Base-by-base conservation (phyloP, 2,113 vertebrate genomes). In the Austrofundulus limnaeus region DNA sequence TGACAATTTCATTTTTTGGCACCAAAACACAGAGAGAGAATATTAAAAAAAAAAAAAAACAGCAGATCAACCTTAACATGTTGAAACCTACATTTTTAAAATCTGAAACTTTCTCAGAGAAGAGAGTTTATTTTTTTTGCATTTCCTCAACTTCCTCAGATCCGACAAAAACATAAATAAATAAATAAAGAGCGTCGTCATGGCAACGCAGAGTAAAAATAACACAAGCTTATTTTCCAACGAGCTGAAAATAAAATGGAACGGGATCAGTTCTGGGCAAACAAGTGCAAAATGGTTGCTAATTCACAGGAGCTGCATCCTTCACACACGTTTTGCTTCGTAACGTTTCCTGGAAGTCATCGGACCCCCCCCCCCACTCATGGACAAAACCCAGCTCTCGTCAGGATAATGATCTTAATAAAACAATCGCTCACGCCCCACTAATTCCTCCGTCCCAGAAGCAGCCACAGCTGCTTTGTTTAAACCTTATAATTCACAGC, bases 141-240 rank as follows among this genome's bases (percentile, higher is more conserved):
- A 85, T n/a, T 83, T 74, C 67, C 69, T 84, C 83, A 83, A 87
- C 84, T 87, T 88, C 72, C 62, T 72, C 20, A 38, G 70, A 81
- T 83, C 75, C 78, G 82, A 75, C 61, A 16, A 20, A 43, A 41
- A 21, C 38, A 20, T 31, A 60, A 10, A 31, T 8, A 20, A 21
- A 28, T 3, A 52, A 52, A 63, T 62, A 72, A 54, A 72, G 73
- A 20, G 69, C 37, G 90, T 91, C 86, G 92, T 91, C 91, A 92
- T 93, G 88, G 92, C 85, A 93, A 92, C 91, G 85, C 86, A 80
- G 89, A 90, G 87, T 92, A 92, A 92, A 92, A 92, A 92, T 91
- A 92, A 90, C 92, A 91, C 79, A 80, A 90, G 87, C 86, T 89
- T 88, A 87, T 88, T 90, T 88, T 85, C 88, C 85, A n/a, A 88